Conservation (phyloP, 2,797 vertebrate genomes). For the Ctenochaetus hawaiiensis region DNA sequence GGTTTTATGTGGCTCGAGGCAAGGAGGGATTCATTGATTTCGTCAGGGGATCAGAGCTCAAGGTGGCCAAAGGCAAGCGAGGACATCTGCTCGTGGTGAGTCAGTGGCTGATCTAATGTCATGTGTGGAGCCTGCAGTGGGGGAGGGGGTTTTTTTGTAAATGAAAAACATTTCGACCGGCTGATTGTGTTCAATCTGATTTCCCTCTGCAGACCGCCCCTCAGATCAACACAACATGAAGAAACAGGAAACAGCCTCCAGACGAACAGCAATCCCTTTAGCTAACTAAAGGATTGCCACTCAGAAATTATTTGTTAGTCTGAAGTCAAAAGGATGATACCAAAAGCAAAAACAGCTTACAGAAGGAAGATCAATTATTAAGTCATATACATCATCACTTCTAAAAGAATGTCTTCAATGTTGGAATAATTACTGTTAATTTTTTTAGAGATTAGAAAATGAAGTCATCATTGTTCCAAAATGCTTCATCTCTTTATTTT, state of each 20-base stretch:
- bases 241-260: constrained; percentile 45
- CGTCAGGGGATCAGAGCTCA: constrained; percentile 91
- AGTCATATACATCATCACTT: constrained; percentile 30
- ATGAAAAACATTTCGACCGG: constrained; percentile 22
- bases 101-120: constrained; percentile 49
- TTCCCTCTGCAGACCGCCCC: constrained; percentile 90
- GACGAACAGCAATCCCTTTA: constrained; percentile 54
- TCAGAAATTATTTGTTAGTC: constrained; percentile 47
- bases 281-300: constrained; percentile 69
- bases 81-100: constrained; percentile 98
- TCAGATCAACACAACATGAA: constrained; percentile 87
- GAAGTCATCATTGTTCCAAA: constrained; percentile 57
- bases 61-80: constrained; percentile 94
- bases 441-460: constrained; percentile 36
- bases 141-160: constrained; percentile 14
- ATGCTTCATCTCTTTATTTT: constrained; percentile 73
- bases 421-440: constrained; percentile 38
- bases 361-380: constrained; percentile 30
- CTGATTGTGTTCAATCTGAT: constrained; percentile 64
- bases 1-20: constrained; percentile 90
- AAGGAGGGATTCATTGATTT: constrained; percentile 97
- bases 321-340: constrained; percentile 39
- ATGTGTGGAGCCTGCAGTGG: constrained; percentile 39
- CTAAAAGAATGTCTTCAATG: constrained; percentile 37
- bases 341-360: constrained; percentile 28